phyloP scores from a whole-genome alignment of 2,888 invertebrate species.

The Chymomyza procnemis region DNA sequence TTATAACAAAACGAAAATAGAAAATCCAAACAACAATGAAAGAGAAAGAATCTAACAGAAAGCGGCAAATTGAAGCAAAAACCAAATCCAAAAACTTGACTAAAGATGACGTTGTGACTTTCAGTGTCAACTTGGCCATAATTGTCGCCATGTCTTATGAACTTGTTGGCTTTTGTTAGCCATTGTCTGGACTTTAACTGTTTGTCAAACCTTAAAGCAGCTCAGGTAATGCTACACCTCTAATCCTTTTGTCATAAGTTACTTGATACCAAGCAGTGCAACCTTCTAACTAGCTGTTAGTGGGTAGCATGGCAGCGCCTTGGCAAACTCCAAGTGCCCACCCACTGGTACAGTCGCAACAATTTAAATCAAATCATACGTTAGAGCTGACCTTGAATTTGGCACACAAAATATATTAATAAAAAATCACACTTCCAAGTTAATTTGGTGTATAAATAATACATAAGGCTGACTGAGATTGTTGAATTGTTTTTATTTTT shows the following conservation, averaged over 20 bases:
- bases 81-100: neutral
- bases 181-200: neutral
- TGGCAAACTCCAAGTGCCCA: neutral
- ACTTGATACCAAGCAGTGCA: conserved; percentile 23
- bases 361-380: neutral
- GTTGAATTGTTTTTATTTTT: conserved; percentile 12
- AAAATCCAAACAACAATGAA: conserved; percentile 12
- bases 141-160: conserved; percentile 25
- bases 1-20: conserved; percentile 25
- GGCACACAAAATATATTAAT: conserved; percentile 13
- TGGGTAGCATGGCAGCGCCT: neutral
- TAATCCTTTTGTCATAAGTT: conserved; percentile 36
- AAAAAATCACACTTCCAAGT: conserved; percentile 18
- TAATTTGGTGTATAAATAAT: conserved; percentile 25
- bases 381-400: conserved; percentile 36
- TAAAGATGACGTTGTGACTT: conserved; percentile 45
- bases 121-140: conserved; percentile 50
- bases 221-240: conserved; percentile 28
- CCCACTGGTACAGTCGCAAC: neutral
- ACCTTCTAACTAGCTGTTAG: neutral
- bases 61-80: neutral
- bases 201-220: neutral
- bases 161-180: conserved; percentile 31
- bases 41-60: neutral
- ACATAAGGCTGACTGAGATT: conserved; percentile 32